A percentile compares a stretch with the other conserved stretches of the same genome.
These are phyloP conservation scores for Otolemur crassicaudatus DNA, from an alignment of 2,797 vertebrate species.

Conservation along the genomic window DNA sequence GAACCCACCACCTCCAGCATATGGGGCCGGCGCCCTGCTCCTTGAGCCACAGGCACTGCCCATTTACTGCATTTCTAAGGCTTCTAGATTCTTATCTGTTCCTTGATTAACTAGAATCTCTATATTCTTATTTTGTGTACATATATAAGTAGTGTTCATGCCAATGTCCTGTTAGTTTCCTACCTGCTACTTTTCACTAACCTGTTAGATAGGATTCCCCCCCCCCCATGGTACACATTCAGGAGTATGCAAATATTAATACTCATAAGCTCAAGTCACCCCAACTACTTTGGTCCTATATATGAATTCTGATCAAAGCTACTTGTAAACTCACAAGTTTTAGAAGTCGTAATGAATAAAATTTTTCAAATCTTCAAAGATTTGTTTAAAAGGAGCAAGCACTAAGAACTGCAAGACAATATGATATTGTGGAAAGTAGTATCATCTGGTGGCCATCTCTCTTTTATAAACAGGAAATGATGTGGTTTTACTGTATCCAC, in stretches of 20 bases:
- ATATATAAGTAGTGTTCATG: not conserved
- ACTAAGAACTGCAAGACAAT: slow-evolving; percentile 6
- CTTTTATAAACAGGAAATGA: slow-evolving; percentile 50
- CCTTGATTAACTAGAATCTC: not conserved
- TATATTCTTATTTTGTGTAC: not conserved
- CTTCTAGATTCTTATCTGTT: not conserved
- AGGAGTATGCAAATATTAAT: not conserved
- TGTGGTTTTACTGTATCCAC: not conserved
- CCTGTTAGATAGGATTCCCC: not conserved
- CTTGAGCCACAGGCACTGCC: no score
- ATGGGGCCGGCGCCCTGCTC: no score
- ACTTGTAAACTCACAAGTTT: slow-evolving; percentile 1
- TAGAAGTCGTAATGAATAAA: slow-evolving; percentile 7
- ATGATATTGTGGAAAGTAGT: slow-evolving; percentile 17
- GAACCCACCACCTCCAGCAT: no score
- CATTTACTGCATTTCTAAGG: not conserved
- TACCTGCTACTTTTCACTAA: not conserved
- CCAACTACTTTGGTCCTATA: slow-evolving; percentile 22
- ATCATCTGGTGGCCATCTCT: not conserved
- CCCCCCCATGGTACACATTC: not conserved
- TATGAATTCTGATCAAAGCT: slow-evolving; percentile 50
- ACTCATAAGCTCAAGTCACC: not conserved
- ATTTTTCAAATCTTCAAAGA: not conserved
- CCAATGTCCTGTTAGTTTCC: not conserved
- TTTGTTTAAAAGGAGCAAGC: not conserved